Percentiles rank a stretch among this genome's conserved stretches.
Conservation (phyloP, 2,888 invertebrate species). For the Elmis aenea region DNA sequence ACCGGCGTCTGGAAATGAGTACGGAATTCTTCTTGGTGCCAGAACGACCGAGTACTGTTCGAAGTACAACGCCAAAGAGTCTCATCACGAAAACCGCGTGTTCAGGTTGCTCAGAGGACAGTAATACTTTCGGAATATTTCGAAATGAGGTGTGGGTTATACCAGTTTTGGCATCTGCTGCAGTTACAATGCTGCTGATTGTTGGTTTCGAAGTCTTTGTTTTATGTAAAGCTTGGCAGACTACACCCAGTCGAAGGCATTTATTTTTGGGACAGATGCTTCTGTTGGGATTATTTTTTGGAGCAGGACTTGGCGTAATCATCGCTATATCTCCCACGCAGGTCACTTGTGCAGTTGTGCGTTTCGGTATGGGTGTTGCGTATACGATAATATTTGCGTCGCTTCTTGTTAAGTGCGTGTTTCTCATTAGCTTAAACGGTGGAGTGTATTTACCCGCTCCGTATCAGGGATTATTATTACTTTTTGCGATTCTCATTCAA, state of each 20-base stretch:
- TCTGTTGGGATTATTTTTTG: slow-evolving; percentile 74
- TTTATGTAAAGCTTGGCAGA: slow-evolving; percentile 76
- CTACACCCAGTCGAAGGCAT: slow-evolving; percentile 78
- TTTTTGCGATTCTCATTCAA: slow-evolving; percentile 89
- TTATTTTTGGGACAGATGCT: slow-evolving; percentile 83
- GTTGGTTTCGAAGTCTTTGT: slow-evolving; percentile 86
- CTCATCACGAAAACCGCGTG: slow-evolving; percentile 43
- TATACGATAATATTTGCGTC: slow-evolving; percentile 86
- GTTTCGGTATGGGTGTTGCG: slow-evolving; percentile 77
- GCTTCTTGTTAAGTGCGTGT: slow-evolving; percentile 89
- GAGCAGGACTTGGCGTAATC: slow-evolving; percentile 74
- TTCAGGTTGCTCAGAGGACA: slow-evolving; percentile 28
- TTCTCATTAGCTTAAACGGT: slow-evolving; percentile 84
- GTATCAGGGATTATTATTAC: slow-evolving; percentile 82
- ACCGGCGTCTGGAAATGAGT: slow-evolving; percentile 65
- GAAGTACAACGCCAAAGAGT: slow-evolving; percentile 36
- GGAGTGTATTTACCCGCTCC: slow-evolving; percentile 89
- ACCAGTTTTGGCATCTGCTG: slow-evolving; percentile 79
- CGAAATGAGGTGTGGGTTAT: slow-evolving; percentile 85
- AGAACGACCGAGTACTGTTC: slow-evolving; percentile 46
- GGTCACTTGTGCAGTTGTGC: slow-evolving; percentile 74
- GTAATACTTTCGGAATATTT: slow-evolving; percentile 35
- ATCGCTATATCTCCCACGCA: slow-evolving; percentile 73
- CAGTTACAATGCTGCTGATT: slow-evolving; percentile 78
- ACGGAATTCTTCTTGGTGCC: slow-evolving; percentile 81